A percentile compares a stretch with the other conserved stretches of the same genome.
Evolutionary conservation across 2,113 vertebrate species (phyloP).

Genomic region (Plotosus lineatus): DNA sequence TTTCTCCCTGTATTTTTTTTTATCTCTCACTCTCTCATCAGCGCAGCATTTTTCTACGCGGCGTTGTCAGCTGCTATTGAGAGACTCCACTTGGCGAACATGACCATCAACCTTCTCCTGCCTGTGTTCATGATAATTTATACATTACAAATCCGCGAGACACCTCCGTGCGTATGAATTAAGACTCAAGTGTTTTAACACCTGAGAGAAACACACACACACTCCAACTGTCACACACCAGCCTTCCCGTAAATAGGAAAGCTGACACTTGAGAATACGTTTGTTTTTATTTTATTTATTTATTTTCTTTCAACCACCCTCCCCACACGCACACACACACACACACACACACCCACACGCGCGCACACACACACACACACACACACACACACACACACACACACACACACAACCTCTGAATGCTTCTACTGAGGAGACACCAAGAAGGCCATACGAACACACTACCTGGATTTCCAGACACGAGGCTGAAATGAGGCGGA

Average conservation of each 20-base stretch:
- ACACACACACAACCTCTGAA: too few relatives aligned
- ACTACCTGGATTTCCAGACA: slow-evolving; percentile 68
- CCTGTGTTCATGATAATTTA: slow-evolving; percentile 49
- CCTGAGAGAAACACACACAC: slow-evolving; percentile 68
- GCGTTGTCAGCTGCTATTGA: slow-evolving; percentile 22
- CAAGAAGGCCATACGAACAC: slow-evolving; percentile 60
- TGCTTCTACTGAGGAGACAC: slow-evolving; percentile 37
- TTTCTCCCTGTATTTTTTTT: background rate
- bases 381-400: too few relatives aligned
- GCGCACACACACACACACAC: too few relatives aligned
- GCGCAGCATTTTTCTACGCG: background rate
- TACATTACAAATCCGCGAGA: slow-evolving; percentile 43
- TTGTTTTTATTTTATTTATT: background rate
- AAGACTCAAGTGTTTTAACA: slow-evolving; percentile 65
- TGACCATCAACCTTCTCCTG: slow-evolving; percentile 45
- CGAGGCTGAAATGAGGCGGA: slow-evolving; percentile 73
- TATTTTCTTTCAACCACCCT: background rate
- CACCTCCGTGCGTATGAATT: slow-evolving; percentile 41
- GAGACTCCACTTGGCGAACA: slow-evolving; percentile 21
- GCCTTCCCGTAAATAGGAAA: slow-evolving; percentile 66
- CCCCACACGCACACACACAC: too few relatives aligned
- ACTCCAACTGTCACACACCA: slow-evolving; percentile 64
- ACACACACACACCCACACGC: too few relatives aligned
- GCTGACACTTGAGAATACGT: slow-evolving; percentile 60
- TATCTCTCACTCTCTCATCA: slow-evolving; percentile 27